Base-by-base conservation (phyloP, 2,888 invertebrate genomes). In the Epinotia ramella region DNA sequence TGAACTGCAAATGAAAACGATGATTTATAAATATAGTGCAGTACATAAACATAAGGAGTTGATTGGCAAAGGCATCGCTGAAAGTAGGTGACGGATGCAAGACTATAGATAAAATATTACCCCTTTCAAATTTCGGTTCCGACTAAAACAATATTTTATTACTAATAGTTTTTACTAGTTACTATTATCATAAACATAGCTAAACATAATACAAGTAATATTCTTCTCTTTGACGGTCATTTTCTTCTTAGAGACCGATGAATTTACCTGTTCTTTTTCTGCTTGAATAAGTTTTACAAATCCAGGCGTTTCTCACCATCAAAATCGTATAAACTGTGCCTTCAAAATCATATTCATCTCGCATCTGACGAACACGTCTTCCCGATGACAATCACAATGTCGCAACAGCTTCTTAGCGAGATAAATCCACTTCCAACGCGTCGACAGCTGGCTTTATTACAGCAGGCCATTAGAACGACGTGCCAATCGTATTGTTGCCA, bases 401-500 rank as follows among this genome's bases (percentile, higher is more conserved):
- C 75, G 70, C 60, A 71, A 75, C 46, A 49, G 40, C 75, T 70
- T 66, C 68, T 75, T 73, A 67, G 60, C 7, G 40, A 78, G 78
- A 84, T 84, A 83, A 82, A 84, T 80, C 75, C 46, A 49, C 60
- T 59, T 64, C 33, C 28, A 62, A 57, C 57, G 49, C 73, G 74
- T 20, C 53, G 75, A 71, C 75, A 75, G 69, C 64, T 75, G 70
- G 53, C 44, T 70, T 65, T 66, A 75, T 75, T 66, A 71, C 70
- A 71, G 63, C 46, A n/a, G 28, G 60, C 70, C 75, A 75, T 75
- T 75, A 75, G 65, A 59, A 70, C 53, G 62, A 59, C 81, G 87
- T 90, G 92, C 91, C 92, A 77, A 79, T 80, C 79, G 81, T 81
- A 84, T 86, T 87, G 87, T 89, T 90, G 85, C 83, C 88, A 85